Base-by-base conservation (phyloP, 2,888 invertebrate genomes). In the Andrena camellia region DNA sequence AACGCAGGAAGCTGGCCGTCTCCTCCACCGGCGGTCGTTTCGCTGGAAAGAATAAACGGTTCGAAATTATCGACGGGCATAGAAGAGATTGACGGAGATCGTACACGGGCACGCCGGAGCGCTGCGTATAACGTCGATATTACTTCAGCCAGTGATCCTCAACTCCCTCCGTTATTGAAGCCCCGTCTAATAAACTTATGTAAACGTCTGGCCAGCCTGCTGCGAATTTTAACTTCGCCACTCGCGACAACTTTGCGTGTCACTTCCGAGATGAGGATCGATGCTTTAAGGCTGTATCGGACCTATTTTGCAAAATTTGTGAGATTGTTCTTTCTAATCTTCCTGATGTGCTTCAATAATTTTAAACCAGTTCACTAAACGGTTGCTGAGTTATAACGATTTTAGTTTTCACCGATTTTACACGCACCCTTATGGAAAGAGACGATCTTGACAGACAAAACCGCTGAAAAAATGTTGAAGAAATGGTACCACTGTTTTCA, bases 21-120 rank as follows among this genome's bases (percentile, higher is more conserved):
- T 99, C 99, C 94, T 99, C 99, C 48, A 99, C 99, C 69, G 99
- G 99, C 89, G 99, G 99, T 92, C 99, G 96, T 94, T 98, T 99
- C 29, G 99, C 99, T 98, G 95, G 26, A 92, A 86, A 17, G 29
- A 13, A 8, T n/a, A 10, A 23, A 10, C 8, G 5, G 13, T 4
- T 42, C 4, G 42, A 42, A 5, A 42, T 42, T 42, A 42, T 42
- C 13, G 42, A 42, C 42, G 42, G 54, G 23, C 20, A 8, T 54
- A 0, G 54, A 54, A 54, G 8, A 54, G 23, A 54, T n/a, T 2
- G 8, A 8, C n/a, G 23, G 54, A 20, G 23, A 23, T 54, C 52
- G 42, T 13, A 13, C 42, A 13, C 42, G 42, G 42, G 3, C 13
- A 13, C 42, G 42, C 42, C 42, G 42, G 3, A 42, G 42, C 42